Evolutionary conservation across 2,113 vertebrate genomes (phyloP).

Genomic region (Ardeotis arabs): DNA sequence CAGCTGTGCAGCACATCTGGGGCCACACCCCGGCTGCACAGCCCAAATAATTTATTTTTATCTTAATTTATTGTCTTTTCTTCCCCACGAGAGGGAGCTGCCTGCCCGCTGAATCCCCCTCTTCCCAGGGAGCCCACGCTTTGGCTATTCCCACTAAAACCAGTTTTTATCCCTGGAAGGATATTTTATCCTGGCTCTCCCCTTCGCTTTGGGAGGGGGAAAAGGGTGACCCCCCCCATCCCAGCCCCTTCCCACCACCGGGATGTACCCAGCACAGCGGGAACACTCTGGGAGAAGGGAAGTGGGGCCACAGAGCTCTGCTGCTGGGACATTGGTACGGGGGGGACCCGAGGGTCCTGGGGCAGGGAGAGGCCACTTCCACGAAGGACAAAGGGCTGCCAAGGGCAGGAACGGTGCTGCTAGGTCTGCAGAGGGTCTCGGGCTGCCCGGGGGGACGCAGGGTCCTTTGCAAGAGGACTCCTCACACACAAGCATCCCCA

Average conservation of each 20-base stretch:
- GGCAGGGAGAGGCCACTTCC: not conserved
- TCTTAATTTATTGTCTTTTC: no score
- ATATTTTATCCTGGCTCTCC: no score
- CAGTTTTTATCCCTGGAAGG: no score
- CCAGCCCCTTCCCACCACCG: accelerated
- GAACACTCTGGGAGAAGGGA: not conserved
- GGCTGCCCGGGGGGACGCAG: not conserved
- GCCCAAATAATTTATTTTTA: accelerated
- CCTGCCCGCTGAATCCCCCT: not conserved
- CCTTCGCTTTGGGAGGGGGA: accelerated
- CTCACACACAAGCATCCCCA: accelerated
- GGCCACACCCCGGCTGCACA: not conserved
- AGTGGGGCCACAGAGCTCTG: accelerated
- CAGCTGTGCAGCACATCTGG: slow-evolving; percentile 31
- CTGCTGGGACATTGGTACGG: accelerated
- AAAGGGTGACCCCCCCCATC: accelerated
- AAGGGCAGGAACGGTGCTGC: not conserved
- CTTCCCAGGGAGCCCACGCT: not conserved
- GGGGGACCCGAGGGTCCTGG: not conserved
- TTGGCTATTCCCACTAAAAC: accelerated
- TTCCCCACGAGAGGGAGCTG: slow-evolving; percentile 29
- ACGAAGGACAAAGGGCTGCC: not conserved
- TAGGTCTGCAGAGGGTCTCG: not conserved
- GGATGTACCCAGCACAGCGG: not conserved
- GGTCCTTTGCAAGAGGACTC: not conserved